phyloP scores from a whole-genome alignment of 2,113 vertebrate species.

The human region DNA sequence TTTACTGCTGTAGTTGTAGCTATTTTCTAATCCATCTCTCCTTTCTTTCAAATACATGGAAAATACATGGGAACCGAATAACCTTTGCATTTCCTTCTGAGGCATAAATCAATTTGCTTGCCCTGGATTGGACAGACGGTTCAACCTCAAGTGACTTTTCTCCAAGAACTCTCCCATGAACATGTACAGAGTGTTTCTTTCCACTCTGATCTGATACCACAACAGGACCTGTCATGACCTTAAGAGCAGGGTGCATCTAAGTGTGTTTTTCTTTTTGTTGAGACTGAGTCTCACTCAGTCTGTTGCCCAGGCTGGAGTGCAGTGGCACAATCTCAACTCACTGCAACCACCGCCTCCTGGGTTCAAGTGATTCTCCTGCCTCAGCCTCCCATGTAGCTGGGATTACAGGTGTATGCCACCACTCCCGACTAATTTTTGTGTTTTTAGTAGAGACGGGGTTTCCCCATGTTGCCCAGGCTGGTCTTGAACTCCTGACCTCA shows the following conservation, averaged over 20 bases:
- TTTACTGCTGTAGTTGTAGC: background rate
- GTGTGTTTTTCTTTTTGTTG: background rate
- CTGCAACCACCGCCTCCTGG: no score
- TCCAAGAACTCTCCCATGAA: constrained; percentile 42
- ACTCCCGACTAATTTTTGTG: no score
- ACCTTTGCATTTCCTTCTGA: constrained; percentile 39
- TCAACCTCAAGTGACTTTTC: constrained; percentile 42
- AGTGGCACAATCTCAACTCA: no score
- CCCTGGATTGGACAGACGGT: constrained; percentile 31
- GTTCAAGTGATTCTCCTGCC: no score
- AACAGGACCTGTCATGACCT: constrained; percentile 31
- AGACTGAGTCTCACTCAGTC: no score
- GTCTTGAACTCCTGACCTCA: no score
- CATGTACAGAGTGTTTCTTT: background rate
- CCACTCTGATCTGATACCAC: constrained; percentile 28
- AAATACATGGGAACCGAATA: constrained; percentile 41
- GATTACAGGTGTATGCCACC: no score
- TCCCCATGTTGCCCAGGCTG: no score
- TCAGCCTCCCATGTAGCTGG: no score
- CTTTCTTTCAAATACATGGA: constrained; percentile 31
- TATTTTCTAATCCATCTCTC: constrained; percentile 9
- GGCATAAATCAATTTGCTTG: constrained; percentile 44
- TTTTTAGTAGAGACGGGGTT: no score
- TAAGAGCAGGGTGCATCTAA: background rate
- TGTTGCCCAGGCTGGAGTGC: no score